Evolutionary conservation across 1,140 invertebrate genomes (phyloP).

Genomic region (Coelopa frigida): DNA sequence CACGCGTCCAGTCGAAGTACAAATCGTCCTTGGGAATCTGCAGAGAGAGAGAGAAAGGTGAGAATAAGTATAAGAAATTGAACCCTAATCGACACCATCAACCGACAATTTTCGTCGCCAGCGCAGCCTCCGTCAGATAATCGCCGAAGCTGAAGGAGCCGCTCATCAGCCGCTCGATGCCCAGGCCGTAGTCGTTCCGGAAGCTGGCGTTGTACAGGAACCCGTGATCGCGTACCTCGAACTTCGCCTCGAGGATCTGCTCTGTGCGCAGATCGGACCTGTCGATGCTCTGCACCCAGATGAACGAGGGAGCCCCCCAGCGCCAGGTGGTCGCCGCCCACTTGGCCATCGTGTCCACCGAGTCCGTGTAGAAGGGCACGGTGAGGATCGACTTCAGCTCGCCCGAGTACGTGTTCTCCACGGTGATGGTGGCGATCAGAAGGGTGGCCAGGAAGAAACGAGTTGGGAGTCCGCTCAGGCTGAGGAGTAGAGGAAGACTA

Average conservation of each 20-base stretch:
- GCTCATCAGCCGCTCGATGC: conserved; percentile 28
- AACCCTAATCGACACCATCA: not conserved
- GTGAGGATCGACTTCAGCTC: conserved; percentile 38
- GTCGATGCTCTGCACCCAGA: conserved; percentile 32
- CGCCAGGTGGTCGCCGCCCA: conserved; percentile 29
- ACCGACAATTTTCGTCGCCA: conserved; percentile 31
- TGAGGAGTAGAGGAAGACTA: not conserved
- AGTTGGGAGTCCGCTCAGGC: conserved; percentile 22
- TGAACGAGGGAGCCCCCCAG: conserved; percentile 35
- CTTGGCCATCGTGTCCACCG: conserved; percentile 31
- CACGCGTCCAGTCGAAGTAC: conserved; percentile 38
- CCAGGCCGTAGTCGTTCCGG: conserved; percentile 27
- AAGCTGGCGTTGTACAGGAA: conserved; percentile 34
- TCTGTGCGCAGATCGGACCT: conserved; percentile 28
- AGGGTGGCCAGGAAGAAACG: conserved; percentile 32
- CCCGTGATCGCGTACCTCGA: conserved; percentile 30
- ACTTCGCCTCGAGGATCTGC: conserved; percentile 25
- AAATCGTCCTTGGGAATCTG: conserved; percentile 25
- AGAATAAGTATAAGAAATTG: too few species aligned
- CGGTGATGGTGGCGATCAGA: conserved; percentile 34
- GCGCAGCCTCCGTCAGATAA: conserved; percentile 25
- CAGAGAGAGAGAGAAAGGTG: not conserved
- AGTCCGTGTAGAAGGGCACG: conserved; percentile 26
- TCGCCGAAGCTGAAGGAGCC: conserved; percentile 30
- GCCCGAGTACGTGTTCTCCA: conserved; percentile 41